Base-by-base conservation (phyloP, 2,797 vertebrate genomes). In the Lithobates pipiens region DNA sequence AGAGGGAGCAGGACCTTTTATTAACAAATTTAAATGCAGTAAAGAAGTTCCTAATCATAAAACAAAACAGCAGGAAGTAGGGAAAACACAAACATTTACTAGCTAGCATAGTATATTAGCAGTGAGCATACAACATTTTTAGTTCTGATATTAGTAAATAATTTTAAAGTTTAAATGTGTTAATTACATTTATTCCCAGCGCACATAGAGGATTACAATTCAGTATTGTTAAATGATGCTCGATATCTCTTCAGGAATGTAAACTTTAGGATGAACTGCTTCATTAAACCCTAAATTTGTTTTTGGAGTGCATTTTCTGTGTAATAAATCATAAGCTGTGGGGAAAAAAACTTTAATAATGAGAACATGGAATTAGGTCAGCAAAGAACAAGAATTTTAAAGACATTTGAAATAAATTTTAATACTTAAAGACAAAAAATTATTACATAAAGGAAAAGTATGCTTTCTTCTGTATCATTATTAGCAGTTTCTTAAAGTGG, bases 141-240 rank as follows among this genome's bases (percentile, higher is more conserved):
- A 46, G 11, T 39, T 61, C 42, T 61, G n/a, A 61, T 72, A 34
- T n/a, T 25, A 65, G 61, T 65, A 72, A 72, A 25, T 39, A 61
- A 72, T 57, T 68, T 46, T 67, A 39, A 78, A 78, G 79, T 81
- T 70, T 72, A 18, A 72, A 72, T 61, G 32, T 70, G 32, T 71
- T 76, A 76, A 83, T 76, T 78, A 77, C 70, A 36, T 77, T 36
- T 32, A 71, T 77, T 72, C 67, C 77, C 36, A 70, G 65, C 57
- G 23, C 57, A 46, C 68, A 50, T 76, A 36, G 21, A 36, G 63
- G 63, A 77, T 77, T 76, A 70, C 15, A 69, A 84, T 77, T 71
- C 67, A 84, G 70, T 68, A 84, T 77, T 61, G 50, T 29, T 84
- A 77, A 77, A 77, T 76, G 74, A 57, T 71, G 67, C 74, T 77